Conservation (phyloP, 2,888 invertebrate genomes). For the Caenorhabditis panamensis region DNA sequence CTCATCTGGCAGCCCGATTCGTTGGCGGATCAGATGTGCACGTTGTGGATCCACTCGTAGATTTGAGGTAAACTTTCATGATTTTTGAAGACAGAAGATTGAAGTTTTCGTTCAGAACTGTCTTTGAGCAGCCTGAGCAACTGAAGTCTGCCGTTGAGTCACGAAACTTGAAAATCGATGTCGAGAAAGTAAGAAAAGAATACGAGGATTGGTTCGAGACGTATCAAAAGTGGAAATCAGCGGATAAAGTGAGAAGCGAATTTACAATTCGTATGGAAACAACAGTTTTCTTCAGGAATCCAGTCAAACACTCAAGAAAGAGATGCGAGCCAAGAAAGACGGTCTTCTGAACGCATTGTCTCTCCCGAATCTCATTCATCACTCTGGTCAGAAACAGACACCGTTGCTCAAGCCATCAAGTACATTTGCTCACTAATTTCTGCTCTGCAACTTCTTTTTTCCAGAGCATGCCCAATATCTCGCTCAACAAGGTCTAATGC, state of each 20-base stretch:
- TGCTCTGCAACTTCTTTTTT: constrained; percentile 4
- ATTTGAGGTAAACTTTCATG: constrained; percentile 60
- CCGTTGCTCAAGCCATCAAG: constrained; percentile 63
- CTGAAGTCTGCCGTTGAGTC: constrained; percentile 64
- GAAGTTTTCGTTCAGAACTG: constrained; percentile 26
- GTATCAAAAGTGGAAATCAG: constrained; percentile 62
- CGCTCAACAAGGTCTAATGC: constrained; percentile 64
- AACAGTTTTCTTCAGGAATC: constrained; percentile 42
- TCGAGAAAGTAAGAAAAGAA: constrained; percentile 58
- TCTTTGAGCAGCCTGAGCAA: constrained; percentile 58
- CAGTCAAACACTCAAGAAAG: constrained; percentile 47
- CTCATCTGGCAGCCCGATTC: constrained; percentile 70
- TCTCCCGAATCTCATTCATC: constrained; percentile 68
- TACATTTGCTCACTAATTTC: constrained; percentile 8
- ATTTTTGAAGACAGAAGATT: not conserved
- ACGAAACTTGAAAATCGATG: constrained; percentile 61
- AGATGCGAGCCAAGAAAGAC: constrained; percentile 55
- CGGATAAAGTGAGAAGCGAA: constrained; percentile 40
- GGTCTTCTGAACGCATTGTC: constrained; percentile 68
- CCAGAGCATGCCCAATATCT: constrained; percentile 67
- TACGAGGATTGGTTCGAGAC: constrained; percentile 67
- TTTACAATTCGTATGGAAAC: not conserved
- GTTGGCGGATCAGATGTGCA: constrained; percentile 68
- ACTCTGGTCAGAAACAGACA: constrained; percentile 51
- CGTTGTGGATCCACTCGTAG: constrained; percentile 76